Percentiles rank a stretch among this genome's conserved stretches.
phyloP scores from a whole-genome alignment of 1,140 invertebrate genomes.

The Trichomalopsis sarcophagae region DNA sequence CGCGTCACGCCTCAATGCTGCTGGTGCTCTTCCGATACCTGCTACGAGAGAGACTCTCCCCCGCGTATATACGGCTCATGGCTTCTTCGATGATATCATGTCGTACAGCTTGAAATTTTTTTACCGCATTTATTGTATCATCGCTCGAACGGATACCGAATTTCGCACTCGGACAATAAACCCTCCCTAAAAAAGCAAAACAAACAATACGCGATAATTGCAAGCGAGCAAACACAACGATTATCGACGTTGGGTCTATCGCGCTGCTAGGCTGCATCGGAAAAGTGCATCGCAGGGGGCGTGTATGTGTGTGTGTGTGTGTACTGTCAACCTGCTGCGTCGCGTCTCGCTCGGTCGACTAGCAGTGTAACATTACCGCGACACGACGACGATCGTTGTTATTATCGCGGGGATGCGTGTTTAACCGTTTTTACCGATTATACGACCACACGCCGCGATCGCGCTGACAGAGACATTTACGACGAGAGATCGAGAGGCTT shows the following conservation, averaged over 20 bases:
- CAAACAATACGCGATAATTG: background rate
- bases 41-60: background rate
- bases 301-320: background rate
- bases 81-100: background rate
- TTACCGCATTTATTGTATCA: too few species aligned
- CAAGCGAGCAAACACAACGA: background rate
- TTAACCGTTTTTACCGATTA: background rate
- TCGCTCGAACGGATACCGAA: too few species aligned
- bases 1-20: conserved; percentile 28
- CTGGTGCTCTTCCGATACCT: background rate
- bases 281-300: background rate
- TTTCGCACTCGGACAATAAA: too few species aligned
- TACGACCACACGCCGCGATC: background rate
- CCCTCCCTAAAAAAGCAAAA: too few species aligned
- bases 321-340: background rate
- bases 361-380: background rate
- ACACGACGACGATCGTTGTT: background rate
- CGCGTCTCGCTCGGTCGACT: background rate
- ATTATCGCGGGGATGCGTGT: background rate
- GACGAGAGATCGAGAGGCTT: background rate
- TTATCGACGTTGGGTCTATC: background rate
- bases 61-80: background rate
- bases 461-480: background rate
- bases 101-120: too few species aligned
- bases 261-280: background rate